Conservation (phyloP, 1,140 invertebrate species). For the Himalopsyche phryganea region DNA sequence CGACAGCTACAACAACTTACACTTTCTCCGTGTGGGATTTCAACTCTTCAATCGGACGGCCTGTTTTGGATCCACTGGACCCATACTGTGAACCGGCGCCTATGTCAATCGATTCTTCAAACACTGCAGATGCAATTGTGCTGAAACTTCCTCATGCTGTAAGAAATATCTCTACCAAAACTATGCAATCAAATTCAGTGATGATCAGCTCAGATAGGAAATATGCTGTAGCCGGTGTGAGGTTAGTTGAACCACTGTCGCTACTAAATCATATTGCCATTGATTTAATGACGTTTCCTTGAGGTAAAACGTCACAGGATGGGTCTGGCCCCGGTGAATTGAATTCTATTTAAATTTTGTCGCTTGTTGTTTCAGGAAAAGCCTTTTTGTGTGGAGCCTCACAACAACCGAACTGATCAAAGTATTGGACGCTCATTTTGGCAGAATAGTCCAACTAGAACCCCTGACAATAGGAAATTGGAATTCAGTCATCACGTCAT, state of each 20-base stretch:
- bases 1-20: conserved; percentile 70
- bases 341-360: neutral
- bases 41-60: conserved; percentile 40
- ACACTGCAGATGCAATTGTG: conserved; percentile 57
- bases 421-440: conserved; percentile 94
- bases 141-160: conserved; percentile 83
- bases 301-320: neutral
- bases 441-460: conserved; percentile 88
- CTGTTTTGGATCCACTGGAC: conserved; percentile 32
- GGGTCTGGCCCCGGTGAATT: neutral
- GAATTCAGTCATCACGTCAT: conserved; percentile 95
- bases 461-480: conserved; percentile 82
- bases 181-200: conserved; percentile 84
- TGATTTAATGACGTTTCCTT: too few relatives aligned
- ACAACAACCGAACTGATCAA: conserved; percentile 78
- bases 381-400: conserved; percentile 92
- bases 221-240: conserved; percentile 91
- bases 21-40: conserved; percentile 77
- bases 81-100: conserved; percentile 36
- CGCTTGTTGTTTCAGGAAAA: conserved; percentile 66
- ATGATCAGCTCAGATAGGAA: conserved; percentile 87
- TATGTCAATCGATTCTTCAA: conserved; percentile 38
- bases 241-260: conserved; percentile 55
- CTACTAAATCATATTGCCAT: neutral
- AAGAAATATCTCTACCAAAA: conserved; percentile 87